Evolutionary conservation across 2,888 invertebrate species (phyloP).

Genomic region (Lymantria dispar): DNA sequence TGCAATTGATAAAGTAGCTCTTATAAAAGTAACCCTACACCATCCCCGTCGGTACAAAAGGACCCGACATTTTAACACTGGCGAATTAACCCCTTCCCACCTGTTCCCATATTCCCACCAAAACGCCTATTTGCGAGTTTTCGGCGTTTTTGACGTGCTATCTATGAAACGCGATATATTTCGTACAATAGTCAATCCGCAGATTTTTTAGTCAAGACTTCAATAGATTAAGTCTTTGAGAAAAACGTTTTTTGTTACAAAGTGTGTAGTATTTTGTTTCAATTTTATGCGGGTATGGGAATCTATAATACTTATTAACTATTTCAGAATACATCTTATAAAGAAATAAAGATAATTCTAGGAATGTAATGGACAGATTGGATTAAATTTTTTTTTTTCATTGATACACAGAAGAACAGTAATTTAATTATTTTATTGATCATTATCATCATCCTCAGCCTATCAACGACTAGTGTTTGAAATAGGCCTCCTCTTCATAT

Average conservation of each 20-base stretch:
- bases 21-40: slow-evolving; percentile 32
- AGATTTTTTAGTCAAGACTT: slow-evolving; percentile 27
- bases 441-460: no score
- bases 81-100: slow-evolving; percentile 63
- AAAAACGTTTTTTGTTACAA: background rate
- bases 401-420: no score
- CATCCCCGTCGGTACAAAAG: slow-evolving; percentile 19
- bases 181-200: slow-evolving; percentile 53
- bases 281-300: slow-evolving; percentile 9
- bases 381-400: no score
- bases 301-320: background rate
- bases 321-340: background rate
- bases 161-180: slow-evolving; percentile 59
- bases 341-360: no score
- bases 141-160: slow-evolving; percentile 63
- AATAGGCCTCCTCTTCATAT: no score
- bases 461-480: no score
- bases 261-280: slow-evolving; percentile 21
- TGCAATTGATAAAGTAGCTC: slow-evolving; percentile 22
- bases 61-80: slow-evolving; percentile 47
- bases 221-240: slow-evolving; percentile 4
- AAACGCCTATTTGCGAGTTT: slow-evolving; percentile 19
- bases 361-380: no score
- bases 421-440: no score
- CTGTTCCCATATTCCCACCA: slow-evolving; percentile 58